Base-by-base conservation (phyloP, 2,888 invertebrate genomes). In the Cataglyphis livida region DNA sequence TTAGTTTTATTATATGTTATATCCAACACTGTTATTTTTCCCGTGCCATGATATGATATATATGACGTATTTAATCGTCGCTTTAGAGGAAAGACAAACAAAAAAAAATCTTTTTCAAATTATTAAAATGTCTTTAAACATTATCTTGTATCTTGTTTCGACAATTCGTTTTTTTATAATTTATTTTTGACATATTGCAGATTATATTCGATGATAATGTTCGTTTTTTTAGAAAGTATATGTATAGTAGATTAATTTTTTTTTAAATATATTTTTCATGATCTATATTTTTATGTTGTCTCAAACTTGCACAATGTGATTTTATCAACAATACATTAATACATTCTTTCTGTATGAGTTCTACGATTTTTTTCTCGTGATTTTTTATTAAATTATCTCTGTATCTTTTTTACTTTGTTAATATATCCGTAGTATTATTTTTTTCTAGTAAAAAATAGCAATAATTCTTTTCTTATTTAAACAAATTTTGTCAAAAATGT, bases 41-140 rank as follows among this genome's bases (percentile, higher is more conserved):
- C 15, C 71, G 51, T 82, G 70, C 21, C 70, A 70, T 68, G 64
- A 57, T 75, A 79, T 62, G 28, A 48, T 51, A 18, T 81, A 25
- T 28, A 68, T 9, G 70, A 64, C 51, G 70, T 84, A 75, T 41
- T 64, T 84, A 57, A 41, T 4, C 25, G 44, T 82, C 4, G 35
- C 54, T 73, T 76, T 82, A 51, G 32, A 68, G 21, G 18, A 57
- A 21, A 59, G 12, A 65, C 9, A 66, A 66, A 51, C 6, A 0
- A 78, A 41, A 6, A 6, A 62, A 4, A 32, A 21, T 6, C 21
- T 59, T 44, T 15, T 44, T 41, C 57, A 32, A 59, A 57, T 21
- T 75, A 10, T 41, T 32, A 32, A 59, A 57, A 18, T 75, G 15
- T 21, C 21, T 18, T 51, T 10, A 15, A 10, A 15, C 41, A 81